Evolutionary conservation across 2,113 vertebrate genomes (phyloP).

Genomic region (Chloroceryle aenea): DNA sequence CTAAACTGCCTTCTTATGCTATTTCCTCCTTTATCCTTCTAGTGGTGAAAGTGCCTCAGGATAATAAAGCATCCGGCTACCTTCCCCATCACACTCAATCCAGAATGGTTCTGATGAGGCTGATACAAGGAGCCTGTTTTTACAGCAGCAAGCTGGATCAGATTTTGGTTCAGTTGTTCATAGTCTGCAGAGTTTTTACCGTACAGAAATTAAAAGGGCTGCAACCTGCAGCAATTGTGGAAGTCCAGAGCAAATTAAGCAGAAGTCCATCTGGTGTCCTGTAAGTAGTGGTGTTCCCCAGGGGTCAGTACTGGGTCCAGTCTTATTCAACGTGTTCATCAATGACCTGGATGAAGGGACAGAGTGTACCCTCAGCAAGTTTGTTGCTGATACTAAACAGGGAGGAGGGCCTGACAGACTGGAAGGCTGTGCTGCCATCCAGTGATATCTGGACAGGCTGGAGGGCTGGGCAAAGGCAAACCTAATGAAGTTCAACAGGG

Average conservation of each 20-base stretch:
- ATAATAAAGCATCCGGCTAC: neutral
- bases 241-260: neutral
- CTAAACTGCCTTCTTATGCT: neutral
- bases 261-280: too few relatives aligned
- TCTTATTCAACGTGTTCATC: too few relatives aligned
- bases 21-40: neutral
- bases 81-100: neutral
- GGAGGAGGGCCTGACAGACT: too few relatives aligned
- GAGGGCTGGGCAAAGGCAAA: too few relatives aligned
- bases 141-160: neutral
- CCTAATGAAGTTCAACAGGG: too few relatives aligned
- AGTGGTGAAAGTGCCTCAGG: neutral
- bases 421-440: too few relatives aligned
- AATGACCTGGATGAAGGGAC: too few relatives aligned
- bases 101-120: neutral
- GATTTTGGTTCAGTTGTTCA: neutral
- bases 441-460: too few relatives aligned
- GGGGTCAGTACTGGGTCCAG: too few relatives aligned
- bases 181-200: neutral
- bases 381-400: too few relatives aligned
- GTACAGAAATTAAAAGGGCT: neutral
- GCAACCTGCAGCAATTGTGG: neutral
- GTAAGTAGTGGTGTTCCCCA: too few relatives aligned
- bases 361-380: too few relatives aligned
- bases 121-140: neutral